phyloP scores from a whole-genome alignment of 2,113 vertebrate genomes.

The Syngnathus floridae region DNA sequence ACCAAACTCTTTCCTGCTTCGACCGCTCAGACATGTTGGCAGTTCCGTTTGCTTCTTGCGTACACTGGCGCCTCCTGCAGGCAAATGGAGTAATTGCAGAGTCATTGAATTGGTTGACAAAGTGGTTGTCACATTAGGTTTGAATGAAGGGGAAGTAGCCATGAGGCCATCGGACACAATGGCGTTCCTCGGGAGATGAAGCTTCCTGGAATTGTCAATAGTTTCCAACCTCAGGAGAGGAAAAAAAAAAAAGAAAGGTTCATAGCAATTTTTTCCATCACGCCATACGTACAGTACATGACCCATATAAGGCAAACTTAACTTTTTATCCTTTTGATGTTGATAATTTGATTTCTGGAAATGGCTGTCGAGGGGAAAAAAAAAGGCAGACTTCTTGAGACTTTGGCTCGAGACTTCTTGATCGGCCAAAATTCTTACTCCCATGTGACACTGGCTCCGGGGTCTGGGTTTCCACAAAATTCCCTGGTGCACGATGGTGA shows the following conservation, averaged over 20 bases:
- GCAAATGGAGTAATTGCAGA: not conserved
- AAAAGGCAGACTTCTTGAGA: not conserved
- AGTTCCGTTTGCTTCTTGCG: not conserved
- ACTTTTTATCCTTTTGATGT: not conserved
- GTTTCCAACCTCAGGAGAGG: constrained; percentile 56
- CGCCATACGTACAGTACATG: not conserved
- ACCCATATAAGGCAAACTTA: not conserved
- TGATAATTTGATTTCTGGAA: not conserved
- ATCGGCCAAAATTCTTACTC: not conserved
- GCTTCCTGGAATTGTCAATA: constrained; percentile 70
- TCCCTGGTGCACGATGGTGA: not conserved
- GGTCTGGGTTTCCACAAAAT: not conserved
- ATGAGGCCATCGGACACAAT: constrained; percentile 45
- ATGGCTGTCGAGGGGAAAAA: too few relatives aligned
- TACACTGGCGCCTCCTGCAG: not conserved
- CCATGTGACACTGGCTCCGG: not conserved
- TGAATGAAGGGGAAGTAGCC: constrained; percentile 26
- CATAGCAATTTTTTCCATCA: constrained; percentile 10
- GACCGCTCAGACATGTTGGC: not conserved
- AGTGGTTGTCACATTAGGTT: constrained; percentile 10
- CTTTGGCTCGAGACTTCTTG: not conserved
- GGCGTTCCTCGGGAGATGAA: constrained; percentile 35
- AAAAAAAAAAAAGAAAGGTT: constrained; percentile 32
- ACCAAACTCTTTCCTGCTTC: not conserved
- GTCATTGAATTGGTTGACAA: not conserved